Evolutionary conservation across 2,888 invertebrate species (phyloP).

Genomic region (Drosophila cracens): DNA sequence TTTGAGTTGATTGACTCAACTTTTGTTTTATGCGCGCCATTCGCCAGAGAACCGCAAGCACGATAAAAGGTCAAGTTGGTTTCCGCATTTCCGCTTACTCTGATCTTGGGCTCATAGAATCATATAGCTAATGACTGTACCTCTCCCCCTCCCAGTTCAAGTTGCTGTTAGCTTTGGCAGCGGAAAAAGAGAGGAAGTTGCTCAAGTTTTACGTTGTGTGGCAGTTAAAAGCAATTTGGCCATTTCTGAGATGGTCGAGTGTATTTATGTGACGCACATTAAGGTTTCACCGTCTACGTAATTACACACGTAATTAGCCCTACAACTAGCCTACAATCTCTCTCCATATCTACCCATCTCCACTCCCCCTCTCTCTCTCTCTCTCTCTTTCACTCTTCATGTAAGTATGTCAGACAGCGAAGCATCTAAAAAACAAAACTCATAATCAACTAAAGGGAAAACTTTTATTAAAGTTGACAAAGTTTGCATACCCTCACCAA

Average conservation of each 20-base stretch:
- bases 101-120: slow-evolving; percentile 45
- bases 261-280: slow-evolving; percentile 59
- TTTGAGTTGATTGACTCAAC: slow-evolving; percentile 67
- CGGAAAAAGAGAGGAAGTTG: slow-evolving; percentile 54
- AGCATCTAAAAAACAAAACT: slow-evolving; percentile 16
- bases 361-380: slow-evolving; percentile 17
- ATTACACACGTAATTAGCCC: slow-evolving; percentile 70
- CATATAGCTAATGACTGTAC: slow-evolving; percentile 26
- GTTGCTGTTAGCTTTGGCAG: neutral
- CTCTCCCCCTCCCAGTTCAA: neutral
- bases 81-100: slow-evolving; percentile 57
- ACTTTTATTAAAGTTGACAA: too few relatives aligned
- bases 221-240: slow-evolving; percentile 59
- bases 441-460: neutral
- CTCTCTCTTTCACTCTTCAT: slow-evolving; percentile 29
- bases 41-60: slow-evolving; percentile 37
- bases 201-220: slow-evolving; percentile 52
- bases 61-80: slow-evolving; percentile 76
- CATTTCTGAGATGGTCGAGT: slow-evolving; percentile 47
- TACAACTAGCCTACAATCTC: slow-evolving; percentile 43
- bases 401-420: slow-evolving; percentile 56
- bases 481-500: neutral
- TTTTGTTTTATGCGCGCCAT: slow-evolving; percentile 48
- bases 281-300: slow-evolving; percentile 45
- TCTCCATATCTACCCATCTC: slow-evolving; percentile 32